Base-by-base conservation (phyloP, 2,113 vertebrate species). In the Cephalopterus ornatus region DNA sequence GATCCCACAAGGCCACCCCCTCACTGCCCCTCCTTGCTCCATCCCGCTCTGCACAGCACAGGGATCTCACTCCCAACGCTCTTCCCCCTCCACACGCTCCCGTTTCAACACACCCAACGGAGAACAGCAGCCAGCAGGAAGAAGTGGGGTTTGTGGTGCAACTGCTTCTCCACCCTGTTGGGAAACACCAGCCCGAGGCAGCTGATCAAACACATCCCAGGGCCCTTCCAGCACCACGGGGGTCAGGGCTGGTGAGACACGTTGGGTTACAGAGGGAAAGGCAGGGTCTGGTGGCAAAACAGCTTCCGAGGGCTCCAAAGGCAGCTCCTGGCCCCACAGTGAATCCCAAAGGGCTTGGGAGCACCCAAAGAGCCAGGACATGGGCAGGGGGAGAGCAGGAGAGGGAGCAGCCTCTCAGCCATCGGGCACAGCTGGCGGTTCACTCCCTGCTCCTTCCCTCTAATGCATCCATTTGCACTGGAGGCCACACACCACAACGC, bases 391-490 rank as follows among this genome's bases (percentile, higher is more conserved):
- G 59, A 16, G n/a, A 14, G 30, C 4, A 0, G 1, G 49, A 18
- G 50, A 3, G 10, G 33, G 21, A 59, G 9, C n/a, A 44, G 30
- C 70, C 47, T 53, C 41, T n/a, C 32, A 80, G n/a, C 74, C 6
- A 1, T 0, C 37, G 2, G 5, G 17, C 33, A 2, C 41, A 0
- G 1, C 82, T 14, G 28, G 1, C 1, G n/a, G 0, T 33, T 37
- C 28, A 23, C 32, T 47, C 72, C 46, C 56, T 59, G 42, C 24
- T 23, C 53, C 82, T 59, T 63, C 4, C 42, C 58, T 52, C 23
- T 15, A 72, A 68, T 12, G 53, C 30, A 47, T 14, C 85, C 49
- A 37, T n/a, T 56, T 23, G 41, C 44, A 4, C 21, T 23, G n/a
- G 44, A 8, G n/a, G 59, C 2, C 2, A 46, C 67, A 35, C 85